Evolutionary conservation across 2,888 invertebrate species (phyloP), one percentile per base, ranked within the genome.

Genomic region (Alcis repandata): DNA sequence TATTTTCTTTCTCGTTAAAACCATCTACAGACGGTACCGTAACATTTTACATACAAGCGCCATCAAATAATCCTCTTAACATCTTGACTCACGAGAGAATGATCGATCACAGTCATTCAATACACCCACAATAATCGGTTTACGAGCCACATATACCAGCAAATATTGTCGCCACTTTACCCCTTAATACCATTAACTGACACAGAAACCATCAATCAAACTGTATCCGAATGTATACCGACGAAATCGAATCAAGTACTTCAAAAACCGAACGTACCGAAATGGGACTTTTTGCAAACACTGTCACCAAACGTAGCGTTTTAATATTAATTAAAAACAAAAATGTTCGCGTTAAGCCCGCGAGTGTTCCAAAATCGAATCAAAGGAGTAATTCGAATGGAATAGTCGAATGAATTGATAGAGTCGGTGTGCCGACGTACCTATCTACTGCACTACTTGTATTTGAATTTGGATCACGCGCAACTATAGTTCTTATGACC

Each of bases 291-390:
- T 87, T 87, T 82, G 78, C 77, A 78, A 80, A 76, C 74, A 77
- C 75, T 73, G 80, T 77, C 79, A 73, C 78, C 72, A 79, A 81
- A 81, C 76, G 77, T 74, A 73, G 76, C 73, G 69, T 78, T 86
- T 86, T 86, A 86, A 89, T 89, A 89, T 89, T 91, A 90, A 90
- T 90, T 90, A 87, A 90, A 88, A 82, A 84, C 84, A 80, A 87
- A 89, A 88, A 82, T 80, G 83, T 78, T 79, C 74, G 79, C 78
- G 86, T 86, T 86, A 86, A 88, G 80, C 86, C 81, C 72, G 79
- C 76, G 80, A 85, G 80, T 82, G 83, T 77, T 80, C 79, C 80
- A 73, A 80, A 87, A 88, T 86, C 80, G 86, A 88, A 88, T 90
- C 86, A 90, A 90, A 89, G 86, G 86, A 86, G 79, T 84, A 82